Base-by-base conservation (phyloP, 2,888 invertebrate genomes). In the Lepas anatifera region DNA sequence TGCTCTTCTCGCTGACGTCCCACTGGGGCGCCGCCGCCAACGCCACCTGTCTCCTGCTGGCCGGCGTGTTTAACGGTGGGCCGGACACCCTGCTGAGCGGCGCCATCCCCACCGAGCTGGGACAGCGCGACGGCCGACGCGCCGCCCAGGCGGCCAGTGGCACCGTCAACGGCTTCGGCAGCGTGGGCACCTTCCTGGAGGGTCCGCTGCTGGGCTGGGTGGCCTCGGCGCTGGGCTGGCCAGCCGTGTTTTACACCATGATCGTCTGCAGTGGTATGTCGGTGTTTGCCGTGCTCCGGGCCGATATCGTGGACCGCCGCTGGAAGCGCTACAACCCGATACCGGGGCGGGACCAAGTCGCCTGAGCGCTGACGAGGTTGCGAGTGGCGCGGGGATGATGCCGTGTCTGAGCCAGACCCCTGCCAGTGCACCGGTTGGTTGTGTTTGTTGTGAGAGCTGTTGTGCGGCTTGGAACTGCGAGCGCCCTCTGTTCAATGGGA, bases 101-200 rank as follows among this genome's bases (percentile, higher is more conserved):
- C 4, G 78, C 81, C 22, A 77, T 82, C 7, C 79, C 81, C n/a
- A 79, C 80, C 71, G 79, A 80, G 71, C 75, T 82, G 27, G 82
- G 81, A n/a, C 80, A 81, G 74, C 77, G 77, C 52, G 78, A 80
- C 71, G 58, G 16, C 7, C 81, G 81, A 72, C 78, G 79, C 75
- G 77, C 80, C 67, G 81, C 79, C 13, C 79, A 80, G 58, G 81
- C 81, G 10, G 80, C 81, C 27, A 80, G 81, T n/a, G 81, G 79
- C 22, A 74, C 81, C 11, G 79, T 82, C 16, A 82, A 82, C 76
- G 82, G 82, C 76, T 79, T 82, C 76, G 81, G 81, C 8, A 81
- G 80, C 70, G 75, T 82, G 68, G 82, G 82, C 3, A 80, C 81
- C 3, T 80, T 81, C 68, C 71, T 81, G 25, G 81, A 82, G 75